Conservation (phyloP, 2,113 vertebrate species). For the Pseudorectes ferrugineus region DNA sequence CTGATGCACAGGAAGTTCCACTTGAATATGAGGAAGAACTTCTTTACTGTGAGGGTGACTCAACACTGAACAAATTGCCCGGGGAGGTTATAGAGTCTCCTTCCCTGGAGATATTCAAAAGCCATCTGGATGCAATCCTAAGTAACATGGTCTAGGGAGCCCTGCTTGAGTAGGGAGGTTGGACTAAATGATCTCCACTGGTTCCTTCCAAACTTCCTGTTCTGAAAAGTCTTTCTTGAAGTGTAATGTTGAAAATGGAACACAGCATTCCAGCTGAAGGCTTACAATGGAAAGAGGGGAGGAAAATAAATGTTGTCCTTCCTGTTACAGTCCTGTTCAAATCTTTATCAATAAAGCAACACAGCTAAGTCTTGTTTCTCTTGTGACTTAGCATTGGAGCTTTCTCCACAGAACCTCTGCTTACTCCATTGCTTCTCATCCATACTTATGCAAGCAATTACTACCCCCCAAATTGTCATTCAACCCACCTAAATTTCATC, state of each 20-base stretch:
- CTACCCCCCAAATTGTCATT: background rate
- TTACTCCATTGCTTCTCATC: background rate
- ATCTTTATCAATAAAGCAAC: background rate
- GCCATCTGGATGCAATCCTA: background rate
- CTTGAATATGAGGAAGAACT: background rate
- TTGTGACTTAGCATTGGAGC: background rate
- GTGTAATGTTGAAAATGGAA: background rate
- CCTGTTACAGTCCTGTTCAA: background rate
- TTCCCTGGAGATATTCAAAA: background rate
- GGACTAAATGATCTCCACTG: background rate
- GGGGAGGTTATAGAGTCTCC: background rate
- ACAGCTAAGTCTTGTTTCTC: background rate
- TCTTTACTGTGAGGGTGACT: background rate
- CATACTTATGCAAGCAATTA: background rate
- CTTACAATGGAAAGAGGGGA: background rate
- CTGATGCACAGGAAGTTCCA: fast-evolving
- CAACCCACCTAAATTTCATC: background rate
- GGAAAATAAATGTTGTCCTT: background rate
- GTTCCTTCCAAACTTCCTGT: background rate
- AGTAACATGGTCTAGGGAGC: background rate
- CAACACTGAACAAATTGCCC: background rate
- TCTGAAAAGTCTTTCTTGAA: background rate
- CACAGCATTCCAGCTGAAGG: background rate
- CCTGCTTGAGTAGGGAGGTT: background rate
- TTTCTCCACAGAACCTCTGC: background rate